Conservation (phyloP, 2,113 vertebrate species). For the Sinocyclocheilus rhinocerous region DNA sequence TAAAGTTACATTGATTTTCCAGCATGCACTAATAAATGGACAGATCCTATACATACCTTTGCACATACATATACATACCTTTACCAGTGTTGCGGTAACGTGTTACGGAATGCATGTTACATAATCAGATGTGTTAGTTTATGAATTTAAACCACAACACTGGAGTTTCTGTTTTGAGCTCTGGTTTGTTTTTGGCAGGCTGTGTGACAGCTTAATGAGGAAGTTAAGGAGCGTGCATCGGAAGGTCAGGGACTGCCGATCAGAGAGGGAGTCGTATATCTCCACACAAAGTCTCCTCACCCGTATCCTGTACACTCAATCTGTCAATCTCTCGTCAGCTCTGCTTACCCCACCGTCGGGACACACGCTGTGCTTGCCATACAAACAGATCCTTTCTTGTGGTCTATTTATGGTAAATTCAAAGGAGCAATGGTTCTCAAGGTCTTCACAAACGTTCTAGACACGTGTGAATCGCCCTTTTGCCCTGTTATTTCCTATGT, state of each 20-base stretch:
- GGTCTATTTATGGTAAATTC: constrained; percentile 30
- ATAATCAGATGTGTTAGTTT: neutral
- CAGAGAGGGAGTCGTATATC: constrained; percentile 48
- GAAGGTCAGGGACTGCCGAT: constrained; percentile 40
- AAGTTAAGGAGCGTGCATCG: constrained; percentile 48
- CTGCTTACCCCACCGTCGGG: constrained; percentile 21
- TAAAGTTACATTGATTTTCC: neutral
- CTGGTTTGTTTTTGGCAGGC: constrained; percentile 46
- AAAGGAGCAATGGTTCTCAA: neutral
- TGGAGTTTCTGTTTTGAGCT: constrained; percentile 8
- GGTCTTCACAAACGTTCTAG: neutral
- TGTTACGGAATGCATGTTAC: neutral
- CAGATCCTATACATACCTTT: neutral
- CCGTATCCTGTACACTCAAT: constrained; percentile 45
- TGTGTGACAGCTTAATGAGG: constrained; percentile 46
- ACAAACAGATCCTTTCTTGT: constrained; percentile 25
- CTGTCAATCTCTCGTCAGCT: constrained; percentile 41
- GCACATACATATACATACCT: neutral
- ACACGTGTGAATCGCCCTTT: neutral
- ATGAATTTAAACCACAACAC: neutral
- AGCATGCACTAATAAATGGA: neutral
- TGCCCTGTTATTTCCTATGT: constrained; percentile 22
- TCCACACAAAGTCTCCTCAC: constrained; percentile 41
- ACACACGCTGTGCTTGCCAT: constrained; percentile 19
- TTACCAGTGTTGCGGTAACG: neutral